Percentiles rank a stretch among this genome's conserved stretches.
These are phyloP conservation scores for Potamilus streckersoni DNA, from an alignment of 1,140 invertebrate genomes.

Conservation along the genomic window DNA sequence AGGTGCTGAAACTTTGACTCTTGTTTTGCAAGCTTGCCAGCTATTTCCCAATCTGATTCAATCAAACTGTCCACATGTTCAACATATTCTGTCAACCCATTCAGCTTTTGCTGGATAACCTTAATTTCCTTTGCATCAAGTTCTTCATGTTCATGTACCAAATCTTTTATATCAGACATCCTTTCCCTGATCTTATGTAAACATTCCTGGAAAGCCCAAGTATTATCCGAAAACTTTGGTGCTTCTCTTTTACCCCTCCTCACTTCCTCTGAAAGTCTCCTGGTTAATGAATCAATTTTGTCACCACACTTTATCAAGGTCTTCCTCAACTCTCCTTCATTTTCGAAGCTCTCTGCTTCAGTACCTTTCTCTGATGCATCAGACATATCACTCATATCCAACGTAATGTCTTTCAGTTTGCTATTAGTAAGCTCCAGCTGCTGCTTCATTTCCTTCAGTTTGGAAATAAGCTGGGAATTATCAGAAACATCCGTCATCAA, in stretches of 20 bases:
- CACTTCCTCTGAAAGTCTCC: constrained; percentile 36
- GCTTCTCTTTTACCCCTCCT: constrained; percentile 20
- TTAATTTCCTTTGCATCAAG: constrained; percentile 46
- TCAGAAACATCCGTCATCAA: constrained; percentile 19
- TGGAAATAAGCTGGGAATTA: constrained; percentile 33
- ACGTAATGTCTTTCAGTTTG: constrained; percentile 47
- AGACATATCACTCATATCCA: constrained; percentile 31
- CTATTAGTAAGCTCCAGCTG: constrained; percentile 46
- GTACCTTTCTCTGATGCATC: constrained; percentile 12
- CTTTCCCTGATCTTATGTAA: constrained; percentile 49
- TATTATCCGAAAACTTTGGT: constrained; percentile 28
- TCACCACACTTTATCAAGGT: constrained; percentile 43
- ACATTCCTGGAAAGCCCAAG: constrained; percentile 50
- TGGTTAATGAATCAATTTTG: constrained; percentile 46
- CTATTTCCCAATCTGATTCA: constrained; percentile 52
- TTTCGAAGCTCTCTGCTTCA: constrained; percentile 1
- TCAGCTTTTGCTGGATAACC: constrained; percentile 47
- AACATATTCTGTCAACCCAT: constrained; percentile 49
- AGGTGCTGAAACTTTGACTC: constrained; percentile 34
- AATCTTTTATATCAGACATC: constrained; percentile 35
- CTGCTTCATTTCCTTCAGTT: constrained; percentile 51
- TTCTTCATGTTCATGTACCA: constrained; percentile 50
- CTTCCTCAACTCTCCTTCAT: constrained; percentile 27
- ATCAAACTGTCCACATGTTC: constrained; percentile 47
- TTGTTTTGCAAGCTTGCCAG: constrained; percentile 46